These are phyloP conservation scores for Taurulus bubalis DNA, from an alignment of 2,113 vertebrate species.

Conservation along the genomic window DNA sequence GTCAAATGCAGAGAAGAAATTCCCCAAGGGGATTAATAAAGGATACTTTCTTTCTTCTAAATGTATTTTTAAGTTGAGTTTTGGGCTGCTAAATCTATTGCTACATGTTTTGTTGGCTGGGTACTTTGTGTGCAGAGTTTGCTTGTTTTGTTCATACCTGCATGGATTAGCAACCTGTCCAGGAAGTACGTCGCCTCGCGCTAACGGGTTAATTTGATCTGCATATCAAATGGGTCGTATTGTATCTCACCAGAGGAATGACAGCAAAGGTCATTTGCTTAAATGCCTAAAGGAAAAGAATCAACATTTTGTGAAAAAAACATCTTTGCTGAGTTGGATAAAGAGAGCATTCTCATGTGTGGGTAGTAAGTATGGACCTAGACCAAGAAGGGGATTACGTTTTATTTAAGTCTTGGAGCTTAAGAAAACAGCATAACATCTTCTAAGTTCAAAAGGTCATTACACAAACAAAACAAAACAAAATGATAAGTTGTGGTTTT, in stretches of 20 bases:
- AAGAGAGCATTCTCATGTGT: neutral
- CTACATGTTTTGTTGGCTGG: neutral
- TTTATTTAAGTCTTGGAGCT: neutral
- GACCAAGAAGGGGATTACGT: neutral
- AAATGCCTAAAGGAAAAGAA: too few relatives aligned
- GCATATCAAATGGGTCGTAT: too few relatives aligned
- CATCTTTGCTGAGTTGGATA: too few relatives aligned
- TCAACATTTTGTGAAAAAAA: too few relatives aligned
- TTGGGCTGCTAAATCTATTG: neutral
- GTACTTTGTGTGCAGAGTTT: neutral
- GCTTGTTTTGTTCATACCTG: neutral
- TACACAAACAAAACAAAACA: neutral
- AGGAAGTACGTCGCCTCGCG: neutral
- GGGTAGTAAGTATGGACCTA: neutral
- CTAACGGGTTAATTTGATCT: neutral
- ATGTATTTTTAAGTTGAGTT: neutral
- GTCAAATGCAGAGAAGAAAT: too few relatives aligned
- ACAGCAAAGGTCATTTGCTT: too few relatives aligned
- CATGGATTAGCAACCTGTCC: neutral
- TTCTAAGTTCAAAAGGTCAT: neutral
- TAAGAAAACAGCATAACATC: neutral
- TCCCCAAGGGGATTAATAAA: too few relatives aligned
- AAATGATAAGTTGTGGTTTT: neutral
- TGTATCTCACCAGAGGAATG: too few relatives aligned
- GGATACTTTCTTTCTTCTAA: too few relatives aligned